Percentiles rank a stretch among this genome's conserved stretches.
Conservation (phyloP, 2,113 vertebrate genomes). For the Hippolais icterina region DNA sequence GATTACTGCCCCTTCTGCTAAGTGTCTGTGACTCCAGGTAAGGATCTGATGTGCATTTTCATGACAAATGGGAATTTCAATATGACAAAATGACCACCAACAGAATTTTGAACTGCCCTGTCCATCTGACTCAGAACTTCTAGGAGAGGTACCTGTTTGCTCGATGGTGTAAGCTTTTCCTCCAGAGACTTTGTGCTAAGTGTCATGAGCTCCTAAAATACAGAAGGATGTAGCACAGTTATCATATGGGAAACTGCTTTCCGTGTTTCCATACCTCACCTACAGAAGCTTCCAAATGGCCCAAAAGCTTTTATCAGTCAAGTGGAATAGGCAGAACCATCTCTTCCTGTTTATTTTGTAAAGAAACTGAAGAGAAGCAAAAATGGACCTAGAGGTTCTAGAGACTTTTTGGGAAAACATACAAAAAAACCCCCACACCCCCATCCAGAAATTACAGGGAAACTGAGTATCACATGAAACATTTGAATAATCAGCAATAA, state of each 20-base stretch:
- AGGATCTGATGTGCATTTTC: neutral
- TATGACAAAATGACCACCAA: neutral
- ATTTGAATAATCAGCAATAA: neutral
- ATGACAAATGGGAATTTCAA: neutral
- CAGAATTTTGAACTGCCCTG: neutral
- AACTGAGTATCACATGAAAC: neutral
- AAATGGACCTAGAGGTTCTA: neutral
- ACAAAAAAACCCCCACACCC: neutral
- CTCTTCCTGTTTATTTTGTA: neutral
- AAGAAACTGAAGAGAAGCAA: neutral
- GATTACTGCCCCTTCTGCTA: neutral
- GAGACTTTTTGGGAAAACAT: neutral
- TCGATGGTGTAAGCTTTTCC: constrained; percentile 82
- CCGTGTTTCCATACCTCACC: neutral
- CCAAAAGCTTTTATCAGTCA: neutral
- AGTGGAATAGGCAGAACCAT: neutral
- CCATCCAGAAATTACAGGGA: neutral
- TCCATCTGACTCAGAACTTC: neutral
- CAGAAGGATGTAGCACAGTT: neutral
- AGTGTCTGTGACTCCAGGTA: neutral
- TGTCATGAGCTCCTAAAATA: constrained; percentile 86
- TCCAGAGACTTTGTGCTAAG: constrained; percentile 84
- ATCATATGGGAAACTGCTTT: neutral
- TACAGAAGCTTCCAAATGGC: neutral
- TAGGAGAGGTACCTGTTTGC: constrained; percentile 81